Percentiles rank a stretch among this genome's conserved stretches.
Evolutionary conservation across 2,113 vertebrate species (phyloP).

Genomic region (Protobothrops flavoviridis): DNA sequence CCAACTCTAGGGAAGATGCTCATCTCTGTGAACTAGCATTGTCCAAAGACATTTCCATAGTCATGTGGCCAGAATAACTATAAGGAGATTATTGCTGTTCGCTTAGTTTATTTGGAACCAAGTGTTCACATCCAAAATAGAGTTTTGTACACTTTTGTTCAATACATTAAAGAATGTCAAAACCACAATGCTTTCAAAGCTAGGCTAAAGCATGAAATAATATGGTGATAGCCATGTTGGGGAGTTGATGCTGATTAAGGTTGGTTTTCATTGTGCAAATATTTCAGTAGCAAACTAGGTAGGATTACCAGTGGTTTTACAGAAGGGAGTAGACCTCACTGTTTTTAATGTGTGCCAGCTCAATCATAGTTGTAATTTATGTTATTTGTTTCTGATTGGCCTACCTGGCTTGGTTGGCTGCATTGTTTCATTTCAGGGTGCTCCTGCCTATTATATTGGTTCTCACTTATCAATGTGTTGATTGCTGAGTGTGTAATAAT

Average conservation of each 20-base stretch:
- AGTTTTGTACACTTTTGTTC: fast-evolving
- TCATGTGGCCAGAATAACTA: too few species aligned
- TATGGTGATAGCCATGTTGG: not conserved
- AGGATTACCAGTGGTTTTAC: not conserved
- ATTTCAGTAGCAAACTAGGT: not conserved
- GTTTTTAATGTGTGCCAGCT: not conserved
- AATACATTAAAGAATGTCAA: not conserved
- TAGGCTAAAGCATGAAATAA: not conserved
- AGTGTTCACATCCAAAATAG: not conserved
- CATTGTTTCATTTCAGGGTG: not conserved
- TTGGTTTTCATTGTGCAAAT: not conserved
- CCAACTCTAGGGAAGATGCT: not conserved
- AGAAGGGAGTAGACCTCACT: not conserved
- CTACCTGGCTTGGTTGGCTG: not conserved
- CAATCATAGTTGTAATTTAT: not conserved
- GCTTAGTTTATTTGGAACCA: not conserved
- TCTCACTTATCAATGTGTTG: not conserved
- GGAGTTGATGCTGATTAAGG: not conserved
- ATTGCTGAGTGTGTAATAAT: not conserved
- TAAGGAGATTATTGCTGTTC: conserved; percentile 3
- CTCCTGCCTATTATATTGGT: not conserved
- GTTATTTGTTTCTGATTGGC: not conserved
- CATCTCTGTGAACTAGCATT: too few species aligned
- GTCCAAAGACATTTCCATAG: too few species aligned
- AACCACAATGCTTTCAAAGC: not conserved